Conservation (phyloP, 2,888 invertebrate genomes). For the Apamea anceps region DNA sequence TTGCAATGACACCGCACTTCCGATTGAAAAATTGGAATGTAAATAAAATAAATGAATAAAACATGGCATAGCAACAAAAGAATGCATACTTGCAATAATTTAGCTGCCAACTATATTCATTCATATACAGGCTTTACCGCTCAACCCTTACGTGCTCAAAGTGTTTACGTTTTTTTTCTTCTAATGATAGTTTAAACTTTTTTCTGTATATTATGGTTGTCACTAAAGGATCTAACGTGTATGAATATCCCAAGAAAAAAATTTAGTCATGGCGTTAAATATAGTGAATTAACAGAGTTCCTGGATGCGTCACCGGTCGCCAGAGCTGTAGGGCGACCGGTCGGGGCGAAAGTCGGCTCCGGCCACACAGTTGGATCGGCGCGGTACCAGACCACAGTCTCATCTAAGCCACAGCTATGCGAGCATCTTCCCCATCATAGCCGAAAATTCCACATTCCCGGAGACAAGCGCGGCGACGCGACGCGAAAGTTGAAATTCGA, state of each 20-base stretch:
- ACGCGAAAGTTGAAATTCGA: conserved; percentile 80
- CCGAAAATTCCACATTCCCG: conserved; percentile 85
- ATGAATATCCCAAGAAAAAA: conserved; percentile 65
- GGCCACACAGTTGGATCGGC: conserved; percentile 86
- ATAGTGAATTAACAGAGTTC: conserved; percentile 83
- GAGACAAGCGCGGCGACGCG: conserved; percentile 81
- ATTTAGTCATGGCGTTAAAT: conserved; percentile 79
- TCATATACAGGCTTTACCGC: conserved; percentile 38
- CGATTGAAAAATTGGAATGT: conserved; percentile 56
- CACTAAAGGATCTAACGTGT: conserved; percentile 38
- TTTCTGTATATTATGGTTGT: conserved; percentile 22
- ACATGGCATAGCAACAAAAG: conserved; percentile 43
- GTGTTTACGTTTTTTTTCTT: conserved; percentile 22
- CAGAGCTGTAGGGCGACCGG: conserved; percentile 89
- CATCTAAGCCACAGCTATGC: conserved; percentile 90
- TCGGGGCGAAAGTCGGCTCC: conserved; percentile 89
- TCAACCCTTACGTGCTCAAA: conserved; percentile 43
- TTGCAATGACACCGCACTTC: conserved; percentile 74
- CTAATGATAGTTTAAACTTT: conserved; percentile 17
- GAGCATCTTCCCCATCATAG: conserved; percentile 89
- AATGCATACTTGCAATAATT: conserved; percentile 38
- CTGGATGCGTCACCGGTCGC: conserved; percentile 88
- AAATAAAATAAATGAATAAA: conserved; percentile 50
- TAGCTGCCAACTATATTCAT: conserved; percentile 33
- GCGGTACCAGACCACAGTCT: conserved; percentile 88